Conservation (phyloP, 2,888 invertebrate species). For the Xanthia togata region DNA sequence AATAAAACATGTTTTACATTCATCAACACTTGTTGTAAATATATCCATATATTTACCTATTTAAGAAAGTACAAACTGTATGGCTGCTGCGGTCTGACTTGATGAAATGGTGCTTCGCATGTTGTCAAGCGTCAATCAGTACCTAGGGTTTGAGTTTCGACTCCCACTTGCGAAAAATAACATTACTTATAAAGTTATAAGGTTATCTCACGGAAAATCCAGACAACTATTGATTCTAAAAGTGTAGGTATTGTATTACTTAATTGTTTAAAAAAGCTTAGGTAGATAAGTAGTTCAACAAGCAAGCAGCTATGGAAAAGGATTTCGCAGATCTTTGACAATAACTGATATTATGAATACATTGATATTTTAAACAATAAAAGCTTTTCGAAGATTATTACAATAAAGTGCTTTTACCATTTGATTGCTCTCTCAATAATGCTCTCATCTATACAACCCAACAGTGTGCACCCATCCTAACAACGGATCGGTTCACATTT, state of each 20-base stretch:
- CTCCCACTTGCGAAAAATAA: not conserved
- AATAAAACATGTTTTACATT: not conserved
- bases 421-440: not conserved
- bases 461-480: constrained; percentile 44
- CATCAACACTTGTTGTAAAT: not conserved
- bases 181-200: not conserved
- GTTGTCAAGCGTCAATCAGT: not conserved
- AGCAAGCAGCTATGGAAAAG: too few species aligned
- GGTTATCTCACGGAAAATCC: not conserved
- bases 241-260: not conserved
- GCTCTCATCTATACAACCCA: not conserved
- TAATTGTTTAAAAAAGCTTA: not conserved
- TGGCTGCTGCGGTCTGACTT: not conserved
- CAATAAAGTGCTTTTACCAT: not conserved
- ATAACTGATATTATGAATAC: too few species aligned
- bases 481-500: constrained; percentile 30
- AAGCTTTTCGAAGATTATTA: not conserved
- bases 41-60: not conserved
- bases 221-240: not conserved
- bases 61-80: not conserved
- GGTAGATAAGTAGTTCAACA: not conserved
- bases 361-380: not conserved
- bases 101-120: not conserved
- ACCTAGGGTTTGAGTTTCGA: not conserved
- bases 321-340: too few species aligned